These are phyloP conservation scores for Cheumatopsyche charites DNA, from an alignment of 1,140 invertebrate genomes.

Conservation along the genomic window DNA sequence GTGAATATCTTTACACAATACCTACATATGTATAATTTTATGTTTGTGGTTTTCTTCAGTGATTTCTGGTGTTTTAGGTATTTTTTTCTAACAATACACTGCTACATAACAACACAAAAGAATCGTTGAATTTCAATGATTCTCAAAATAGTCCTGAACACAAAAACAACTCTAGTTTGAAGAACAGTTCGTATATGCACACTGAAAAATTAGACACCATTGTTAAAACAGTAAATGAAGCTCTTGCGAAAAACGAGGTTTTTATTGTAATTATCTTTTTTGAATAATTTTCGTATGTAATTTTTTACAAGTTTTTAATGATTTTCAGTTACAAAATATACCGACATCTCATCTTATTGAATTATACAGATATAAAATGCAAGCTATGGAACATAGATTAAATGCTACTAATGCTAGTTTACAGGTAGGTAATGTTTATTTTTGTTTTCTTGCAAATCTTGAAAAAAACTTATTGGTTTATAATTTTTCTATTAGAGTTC, in stretches of 20 bases:
- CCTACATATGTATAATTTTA: too few species aligned
- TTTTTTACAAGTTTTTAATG: background rate
- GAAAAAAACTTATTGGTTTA: too few species aligned
- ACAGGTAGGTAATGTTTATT: constrained; percentile 56
- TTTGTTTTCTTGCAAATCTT: constrained; percentile 24
- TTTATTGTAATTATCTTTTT: constrained; percentile 6
- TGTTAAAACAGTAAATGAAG: constrained; percentile 57
- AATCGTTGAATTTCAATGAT: constrained; percentile 20
- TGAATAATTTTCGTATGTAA: background rate
- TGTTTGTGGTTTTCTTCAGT: too few species aligned
- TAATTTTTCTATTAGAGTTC: constrained; percentile 53
- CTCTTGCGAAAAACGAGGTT: constrained; percentile 55
- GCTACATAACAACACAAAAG: background rate
- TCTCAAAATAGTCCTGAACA: background rate
- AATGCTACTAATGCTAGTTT: constrained; percentile 56
- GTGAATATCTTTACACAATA: constrained; percentile 51
- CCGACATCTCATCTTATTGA: constrained; percentile 73
- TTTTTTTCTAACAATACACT: background rate
- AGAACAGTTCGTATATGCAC: constrained; percentile 54
- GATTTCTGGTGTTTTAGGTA: constrained; percentile 11
- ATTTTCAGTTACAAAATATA: constrained; percentile 60
- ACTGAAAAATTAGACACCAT: constrained; percentile 61
- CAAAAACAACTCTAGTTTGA: too few species aligned
- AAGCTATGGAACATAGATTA: constrained; percentile 57
- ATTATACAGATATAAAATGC: constrained; percentile 71